phyloP scores from a whole-genome alignment of 2,113 vertebrate genomes.

The Cynoglossus semilaevis region DNA sequence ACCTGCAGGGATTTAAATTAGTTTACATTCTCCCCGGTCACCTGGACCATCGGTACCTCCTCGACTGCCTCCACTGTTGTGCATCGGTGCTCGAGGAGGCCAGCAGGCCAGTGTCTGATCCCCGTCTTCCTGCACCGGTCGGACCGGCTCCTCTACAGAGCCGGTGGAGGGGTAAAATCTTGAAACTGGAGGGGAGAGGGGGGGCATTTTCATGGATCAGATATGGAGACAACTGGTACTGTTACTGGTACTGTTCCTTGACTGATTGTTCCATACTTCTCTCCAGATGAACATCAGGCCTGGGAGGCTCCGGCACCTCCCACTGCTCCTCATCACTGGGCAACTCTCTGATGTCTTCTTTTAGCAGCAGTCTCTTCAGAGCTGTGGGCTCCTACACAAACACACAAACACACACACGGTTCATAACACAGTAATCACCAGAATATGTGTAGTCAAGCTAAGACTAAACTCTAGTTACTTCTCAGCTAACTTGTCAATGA shows the following conservation, averaged over 20 bases:
- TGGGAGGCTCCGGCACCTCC: constrained; percentile 72
- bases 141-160: constrained; percentile 36
- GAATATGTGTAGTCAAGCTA: not conserved
- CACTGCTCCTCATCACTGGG: constrained; percentile 69
- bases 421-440: not conserved
- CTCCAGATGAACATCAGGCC: constrained; percentile 42
- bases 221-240: too few species aligned
- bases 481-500: too few species aligned
- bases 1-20: not conserved
- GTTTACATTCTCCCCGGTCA: too few species aligned
- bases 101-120: constrained; percentile 69
- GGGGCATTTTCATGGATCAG: constrained; percentile 1
- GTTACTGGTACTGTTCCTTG: not conserved
- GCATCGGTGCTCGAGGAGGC: constrained; percentile 71
- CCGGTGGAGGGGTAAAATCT: constrained; percentile 12
- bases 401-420: not conserved
- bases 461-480: too few species aligned
- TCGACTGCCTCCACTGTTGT: constrained; percentile 37
- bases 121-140: constrained; percentile 38
- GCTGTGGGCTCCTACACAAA: constrained; percentile 53
- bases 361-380: constrained; percentile 60
- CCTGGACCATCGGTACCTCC: constrained; percentile 44
- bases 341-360: constrained; percentile 68
- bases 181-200: constrained; percentile 35
- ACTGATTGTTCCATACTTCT: constrained; percentile 16